Evolutionary conservation across 2,888 invertebrate genomes (phyloP), one percentile per base, ranked within the genome.

Genomic region (Siphonodentalium dalli): DNA sequence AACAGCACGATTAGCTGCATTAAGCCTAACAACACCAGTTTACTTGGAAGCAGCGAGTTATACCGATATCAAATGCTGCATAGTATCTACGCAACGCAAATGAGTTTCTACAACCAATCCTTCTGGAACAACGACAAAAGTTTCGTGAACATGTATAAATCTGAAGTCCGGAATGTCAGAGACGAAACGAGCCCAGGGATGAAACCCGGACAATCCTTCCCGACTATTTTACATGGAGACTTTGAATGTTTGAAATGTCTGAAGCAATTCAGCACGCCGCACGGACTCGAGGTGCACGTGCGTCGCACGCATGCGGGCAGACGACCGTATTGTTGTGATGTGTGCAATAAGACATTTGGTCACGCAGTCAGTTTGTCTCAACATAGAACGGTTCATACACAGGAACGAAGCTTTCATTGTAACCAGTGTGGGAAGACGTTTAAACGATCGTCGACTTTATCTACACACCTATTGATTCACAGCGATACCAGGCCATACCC

Each of bases 301-400:
- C 86, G 96, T 68, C 87, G 96, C 68, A 93, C 94, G 28, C 96
- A 97, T 69, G 79, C 69, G 27, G 95, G 95, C 9, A 93, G 94
- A 82, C 86, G 96, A 70, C 96, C 96, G 0, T 65, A 56, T 29
- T 51, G 65, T 8, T 68, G 67, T 39, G 95, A 96, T 81, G 85
- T 95, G 64, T 97, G 96, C 86, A 94, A 94, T 85, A 97, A 97
- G 85, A 96, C 96, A n/a, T 97, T 97, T 83, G 96, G 96, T 54
- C 96, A 96, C 81, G 94, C 96, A 83, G 75, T 79, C 40, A 94
- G 94, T 83, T 87, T 98, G 68, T 92, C 92, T 79, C 97, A 97
- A 83, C 95, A 95, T 84, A 89, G 92, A 89, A 91, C 85, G 84
- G 87, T 82, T 11, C 85, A 80, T 51, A 73, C 68, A 8, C 78